A percentile compares a stretch with the other conserved stretches of the same genome.
Evolutionary conservation across 2,113 vertebrate genomes (phyloP).

Genomic region (Cervus canadensis): DNA sequence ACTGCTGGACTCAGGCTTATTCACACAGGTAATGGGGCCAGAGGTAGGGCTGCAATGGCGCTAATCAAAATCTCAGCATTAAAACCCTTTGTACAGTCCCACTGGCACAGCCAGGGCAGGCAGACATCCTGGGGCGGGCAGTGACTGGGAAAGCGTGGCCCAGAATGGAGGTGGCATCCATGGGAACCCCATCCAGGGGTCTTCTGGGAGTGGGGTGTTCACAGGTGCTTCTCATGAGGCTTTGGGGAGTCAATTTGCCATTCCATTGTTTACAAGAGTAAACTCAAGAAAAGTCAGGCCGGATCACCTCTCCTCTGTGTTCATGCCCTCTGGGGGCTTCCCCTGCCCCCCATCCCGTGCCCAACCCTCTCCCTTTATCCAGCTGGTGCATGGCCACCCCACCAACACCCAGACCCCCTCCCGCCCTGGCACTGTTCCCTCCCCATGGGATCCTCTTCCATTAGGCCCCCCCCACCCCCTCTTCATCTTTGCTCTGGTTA

Average conservation of each 20-base stretch:
- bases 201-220: accelerated
- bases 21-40: not conserved
- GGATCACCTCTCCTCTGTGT: too few species aligned
- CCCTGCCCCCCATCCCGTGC: accelerated
- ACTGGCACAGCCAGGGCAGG: not conserved
- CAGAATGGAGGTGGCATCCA: not conserved
- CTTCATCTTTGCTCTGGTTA: not conserved
- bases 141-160: not conserved
- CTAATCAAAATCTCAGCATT: not conserved
- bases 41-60: not conserved
- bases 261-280: accelerated
- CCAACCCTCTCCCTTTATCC: not conserved
- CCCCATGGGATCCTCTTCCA: not conserved
- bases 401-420: not conserved
- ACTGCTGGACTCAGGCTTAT: not conserved
- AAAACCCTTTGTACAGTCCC: not conserved
- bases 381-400: not conserved
- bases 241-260: not conserved
- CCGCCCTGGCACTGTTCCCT: not conserved
- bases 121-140: not conserved
- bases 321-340: accelerated
- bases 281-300: not conserved
- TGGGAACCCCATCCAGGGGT: not conserved
- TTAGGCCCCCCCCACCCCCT: too few species aligned
- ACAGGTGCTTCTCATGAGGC: not conserved